Conservation (phyloP, 2,113 vertebrate species). For the Paradoxurus hermaphroditus region DNA sequence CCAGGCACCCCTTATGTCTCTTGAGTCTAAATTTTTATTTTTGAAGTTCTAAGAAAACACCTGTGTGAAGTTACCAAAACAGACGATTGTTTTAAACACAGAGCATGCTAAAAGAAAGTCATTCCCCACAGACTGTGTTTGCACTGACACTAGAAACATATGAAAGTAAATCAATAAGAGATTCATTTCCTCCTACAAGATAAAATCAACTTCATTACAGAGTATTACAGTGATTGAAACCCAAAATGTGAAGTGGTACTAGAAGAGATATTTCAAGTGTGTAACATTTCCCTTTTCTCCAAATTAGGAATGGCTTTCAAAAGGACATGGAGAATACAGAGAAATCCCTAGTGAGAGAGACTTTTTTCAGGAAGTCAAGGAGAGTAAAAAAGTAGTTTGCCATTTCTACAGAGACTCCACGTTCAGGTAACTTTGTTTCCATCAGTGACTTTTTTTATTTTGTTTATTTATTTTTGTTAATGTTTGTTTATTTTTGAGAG, state of each 20-base stretch:
- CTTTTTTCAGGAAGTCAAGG: slow-evolving; percentile 97
- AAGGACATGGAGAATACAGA: slow-evolving; percentile 96
- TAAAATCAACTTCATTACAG: background rate
- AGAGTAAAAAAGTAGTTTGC: slow-evolving; percentile 96
- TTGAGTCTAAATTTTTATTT: background rate
- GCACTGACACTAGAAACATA: background rate
- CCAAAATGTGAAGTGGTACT: background rate
- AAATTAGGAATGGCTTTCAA: slow-evolving; percentile 94
- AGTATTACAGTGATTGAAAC: background rate
- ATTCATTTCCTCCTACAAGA: background rate
- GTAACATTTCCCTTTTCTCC: slow-evolving; percentile 68
- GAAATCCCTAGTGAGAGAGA: slow-evolving; percentile 97
- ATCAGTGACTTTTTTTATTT: background rate
- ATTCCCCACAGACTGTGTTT: background rate
- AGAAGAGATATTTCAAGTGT: slow-evolving; percentile 11
- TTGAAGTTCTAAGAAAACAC: slow-evolving; percentile 9
- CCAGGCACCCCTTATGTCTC: background rate
- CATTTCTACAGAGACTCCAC: slow-evolving; percentile 97
- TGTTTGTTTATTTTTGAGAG: too few relatives aligned
- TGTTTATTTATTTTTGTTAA: too few relatives aligned
- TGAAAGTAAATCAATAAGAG: background rate
- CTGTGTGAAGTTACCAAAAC: background rate
- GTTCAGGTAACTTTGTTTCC: slow-evolving; percentile 87
- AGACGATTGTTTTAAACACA: background rate
- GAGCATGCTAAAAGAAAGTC: background rate